Conservation (phyloP, 2,888 invertebrate genomes). For the Phalera bucephala region DNA sequence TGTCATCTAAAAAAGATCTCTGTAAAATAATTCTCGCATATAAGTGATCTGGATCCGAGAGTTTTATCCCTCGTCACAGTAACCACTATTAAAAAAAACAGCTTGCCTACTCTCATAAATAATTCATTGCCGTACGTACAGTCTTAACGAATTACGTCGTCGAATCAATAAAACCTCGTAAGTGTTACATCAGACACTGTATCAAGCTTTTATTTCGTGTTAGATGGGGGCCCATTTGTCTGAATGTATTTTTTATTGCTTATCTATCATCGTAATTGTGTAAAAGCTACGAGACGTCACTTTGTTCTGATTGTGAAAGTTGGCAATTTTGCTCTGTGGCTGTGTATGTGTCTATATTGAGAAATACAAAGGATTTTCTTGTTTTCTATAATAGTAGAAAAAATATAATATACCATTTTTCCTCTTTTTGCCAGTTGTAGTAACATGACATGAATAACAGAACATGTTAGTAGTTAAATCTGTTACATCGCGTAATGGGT, state of each 20-base stretch:
- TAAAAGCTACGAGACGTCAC: slow-evolving; percentile 1
- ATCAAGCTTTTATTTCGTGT: too few relatives aligned
- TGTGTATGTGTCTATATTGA: too few relatives aligned
- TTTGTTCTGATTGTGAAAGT: slow-evolving; percentile 4
- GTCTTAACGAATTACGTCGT: slow-evolving; percentile 50
- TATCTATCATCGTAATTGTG: slow-evolving; percentile 15
- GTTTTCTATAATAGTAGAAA: too few relatives aligned
- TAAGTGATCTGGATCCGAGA: background rate
- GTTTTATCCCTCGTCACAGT: slow-evolving; percentile 42
- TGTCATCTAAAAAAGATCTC: too few relatives aligned
- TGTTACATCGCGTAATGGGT: too few relatives aligned
- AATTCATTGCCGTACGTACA: slow-evolving; percentile 48
- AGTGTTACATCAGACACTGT: slow-evolving; percentile 42
- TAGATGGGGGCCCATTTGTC: slow-evolving; percentile 22
- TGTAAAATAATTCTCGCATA: too few relatives aligned
- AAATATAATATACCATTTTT: too few relatives aligned
- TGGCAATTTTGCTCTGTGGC: too few relatives aligned
- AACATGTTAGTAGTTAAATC: too few relatives aligned
- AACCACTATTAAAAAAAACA: slow-evolving; percentile 53
- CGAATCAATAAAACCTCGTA: slow-evolving; percentile 53
- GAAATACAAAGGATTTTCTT: too few relatives aligned
- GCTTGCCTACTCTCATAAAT: slow-evolving; percentile 47
- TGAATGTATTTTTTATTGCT: slow-evolving; percentile 26
- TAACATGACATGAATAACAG: too few relatives aligned
- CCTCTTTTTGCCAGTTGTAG: too few relatives aligned